phyloP scores from a whole-genome alignment of 2,113 vertebrate genomes.

The Tretioscincus oriximinensis region DNA sequence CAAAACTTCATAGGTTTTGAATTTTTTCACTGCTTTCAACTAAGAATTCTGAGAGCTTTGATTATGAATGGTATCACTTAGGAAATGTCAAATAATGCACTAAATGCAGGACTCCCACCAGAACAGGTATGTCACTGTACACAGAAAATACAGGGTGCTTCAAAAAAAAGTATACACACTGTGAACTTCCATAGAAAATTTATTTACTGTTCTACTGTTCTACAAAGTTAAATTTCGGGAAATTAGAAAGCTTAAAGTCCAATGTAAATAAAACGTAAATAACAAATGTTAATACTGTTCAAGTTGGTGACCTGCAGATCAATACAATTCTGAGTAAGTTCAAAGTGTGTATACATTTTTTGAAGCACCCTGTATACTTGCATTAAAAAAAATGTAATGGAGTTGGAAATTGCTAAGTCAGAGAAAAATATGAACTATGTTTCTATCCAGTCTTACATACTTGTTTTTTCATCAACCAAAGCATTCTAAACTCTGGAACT shows the following conservation, averaged over 20 bases:
- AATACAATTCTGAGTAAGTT: too few species aligned
- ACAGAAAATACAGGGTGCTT: too few species aligned
- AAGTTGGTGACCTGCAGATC: too few species aligned
- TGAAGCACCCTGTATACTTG: too few species aligned
- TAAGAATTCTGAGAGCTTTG: not conserved
- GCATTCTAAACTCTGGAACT: not conserved
- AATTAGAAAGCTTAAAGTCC: too few species aligned
- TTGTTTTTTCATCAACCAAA: constrained; percentile 7
- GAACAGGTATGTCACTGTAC: not conserved
- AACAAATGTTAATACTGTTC: too few species aligned
- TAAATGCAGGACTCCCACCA: constrained; percentile 7
- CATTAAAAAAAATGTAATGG: not conserved
- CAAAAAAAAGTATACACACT: too few species aligned
- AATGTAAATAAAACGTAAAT: too few species aligned
- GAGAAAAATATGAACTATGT: constrained; percentile 19
- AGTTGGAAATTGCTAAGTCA: constrained; percentile 29
- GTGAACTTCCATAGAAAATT: too few species aligned
- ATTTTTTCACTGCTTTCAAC: constrained; percentile 29
- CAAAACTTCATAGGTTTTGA: constrained; percentile 33
- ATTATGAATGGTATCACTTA: constrained; percentile 32
- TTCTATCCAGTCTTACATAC: constrained; percentile 3
- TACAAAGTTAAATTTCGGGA: too few species aligned
- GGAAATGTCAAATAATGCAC: constrained; percentile 33
- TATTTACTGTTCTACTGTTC: too few species aligned
- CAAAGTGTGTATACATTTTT: too few species aligned